Base-by-base conservation (phyloP, 1,140 invertebrate genomes). In the Linepithema humile region DNA sequence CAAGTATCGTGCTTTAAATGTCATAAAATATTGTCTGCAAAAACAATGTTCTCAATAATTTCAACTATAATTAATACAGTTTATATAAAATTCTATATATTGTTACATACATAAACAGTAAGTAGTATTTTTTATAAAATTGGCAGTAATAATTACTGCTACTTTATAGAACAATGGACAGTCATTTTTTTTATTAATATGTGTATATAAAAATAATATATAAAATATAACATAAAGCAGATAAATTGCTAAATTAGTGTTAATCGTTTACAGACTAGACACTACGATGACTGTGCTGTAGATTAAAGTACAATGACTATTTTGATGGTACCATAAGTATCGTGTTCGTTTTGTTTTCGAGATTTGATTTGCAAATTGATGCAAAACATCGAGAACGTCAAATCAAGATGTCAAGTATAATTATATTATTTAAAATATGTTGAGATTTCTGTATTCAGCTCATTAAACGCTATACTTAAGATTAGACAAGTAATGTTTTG, bases 191-290 rank as follows among this genome's bases (percentile, higher is more conserved):
- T 78, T 3, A 26, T 84, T 40, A 59, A 57, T 85, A 20, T 50
- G 20, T 23, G 62, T 83, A 50, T 40, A 45, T 43, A 29, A 57
- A n/a, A 20, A 50, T 40, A 83, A 83, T 32, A 55, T 40, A 50
- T 73, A 73, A 84, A 62, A 74, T 82, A 82, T 67, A 80, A 73
- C 7, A 9, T 77, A 48, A 75, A 73, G 65, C 50, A 69, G 23
- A 26, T 77, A 80, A 73, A 69, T 67, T 32, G 65, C 48, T 88
- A 87, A 74, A 53, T 85, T 74, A 87, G 48, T n/a, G 35, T 72
- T 70, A 82, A 87, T 84, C 4, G 12, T 87, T 87, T 82, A 85
- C 20, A 88, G 87, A 87, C 87, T 88, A 88, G 87, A 87, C 10
- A 74, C 82, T 87, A 75, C 55, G 48, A 85, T 73, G 35, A 62